Conservation (phyloP, 2,888 invertebrate species). For the Phaedon cochleariae region DNA sequence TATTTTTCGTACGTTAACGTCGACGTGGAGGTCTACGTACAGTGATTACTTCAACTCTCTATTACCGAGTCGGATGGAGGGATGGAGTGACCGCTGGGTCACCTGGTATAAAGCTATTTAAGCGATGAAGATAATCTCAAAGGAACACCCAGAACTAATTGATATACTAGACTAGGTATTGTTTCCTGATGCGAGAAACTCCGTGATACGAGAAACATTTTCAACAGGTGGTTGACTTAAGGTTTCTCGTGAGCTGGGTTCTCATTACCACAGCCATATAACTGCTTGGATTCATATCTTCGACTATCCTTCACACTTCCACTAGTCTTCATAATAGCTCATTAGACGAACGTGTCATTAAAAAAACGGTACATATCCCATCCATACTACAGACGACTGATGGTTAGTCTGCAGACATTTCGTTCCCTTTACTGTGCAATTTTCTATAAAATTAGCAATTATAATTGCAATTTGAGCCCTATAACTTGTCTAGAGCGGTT, state of each 20-base stretch:
- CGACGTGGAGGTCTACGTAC: too few relatives aligned
- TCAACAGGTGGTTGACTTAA: too few relatives aligned
- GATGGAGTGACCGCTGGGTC: too few relatives aligned
- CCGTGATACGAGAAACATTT: too few relatives aligned
- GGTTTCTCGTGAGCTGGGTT: too few relatives aligned
- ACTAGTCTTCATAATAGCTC: slow-evolving; percentile 4
- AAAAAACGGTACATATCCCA: slow-evolving; percentile 22
- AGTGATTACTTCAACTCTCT: too few relatives aligned
- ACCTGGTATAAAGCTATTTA: too few relatives aligned
- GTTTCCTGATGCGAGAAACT: neutral
- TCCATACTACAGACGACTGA: slow-evolving; percentile 16
- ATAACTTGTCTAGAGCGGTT: slow-evolving; percentile 23
- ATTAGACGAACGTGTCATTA: slow-evolving; percentile 18
- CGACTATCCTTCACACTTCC: slow-evolving; percentile 1
- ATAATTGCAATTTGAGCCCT: slow-evolving; percentile 8
- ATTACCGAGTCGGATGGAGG: too few relatives aligned
- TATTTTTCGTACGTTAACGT: too few relatives aligned
- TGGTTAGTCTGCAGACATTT: slow-evolving; percentile 18
- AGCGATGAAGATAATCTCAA: too few relatives aligned
- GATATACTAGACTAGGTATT: too few relatives aligned
- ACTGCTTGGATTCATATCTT: neutral
- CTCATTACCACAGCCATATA: too few relatives aligned
- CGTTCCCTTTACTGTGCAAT: slow-evolving; percentile 14
- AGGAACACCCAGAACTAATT: neutral
- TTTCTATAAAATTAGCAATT: slow-evolving; percentile 31